Evolutionary conservation across 2,113 vertebrate genomes (phyloP).

Genomic region (Anolis sagrei): DNA sequence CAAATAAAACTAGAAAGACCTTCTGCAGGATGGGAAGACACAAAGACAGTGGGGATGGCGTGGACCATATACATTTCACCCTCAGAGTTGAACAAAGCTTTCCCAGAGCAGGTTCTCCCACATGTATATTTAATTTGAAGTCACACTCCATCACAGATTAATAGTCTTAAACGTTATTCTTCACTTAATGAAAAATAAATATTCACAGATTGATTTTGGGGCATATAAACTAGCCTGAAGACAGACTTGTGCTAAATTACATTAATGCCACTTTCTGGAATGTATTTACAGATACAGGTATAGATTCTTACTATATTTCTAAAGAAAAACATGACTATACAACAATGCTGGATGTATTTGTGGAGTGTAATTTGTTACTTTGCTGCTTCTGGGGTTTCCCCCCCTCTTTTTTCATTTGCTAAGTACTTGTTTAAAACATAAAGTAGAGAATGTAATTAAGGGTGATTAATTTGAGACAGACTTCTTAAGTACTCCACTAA

Average conservation of each 20-base stretch:
- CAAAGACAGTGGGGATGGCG: not conserved
- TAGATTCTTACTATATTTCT: not conserved
- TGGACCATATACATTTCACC: not conserved
- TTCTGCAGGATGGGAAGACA: not conserved
- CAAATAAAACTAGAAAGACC: not conserved
- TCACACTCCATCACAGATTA: not conserved
- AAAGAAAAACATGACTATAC: not conserved
- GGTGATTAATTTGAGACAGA: slow-evolving; percentile 1
- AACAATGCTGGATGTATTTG: not conserved
- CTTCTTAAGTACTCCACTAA: not conserved
- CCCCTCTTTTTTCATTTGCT: no score
- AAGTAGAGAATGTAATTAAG: not conserved
- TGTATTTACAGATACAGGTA: not conserved
- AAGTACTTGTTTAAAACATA: not conserved
- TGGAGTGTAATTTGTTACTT: not conserved
- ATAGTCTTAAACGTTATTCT: not conserved
- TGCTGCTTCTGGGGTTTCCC: not conserved
- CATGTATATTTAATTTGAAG: not conserved
- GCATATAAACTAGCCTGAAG: not conserved
- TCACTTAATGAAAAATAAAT: not conserved
- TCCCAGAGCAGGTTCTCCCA: not conserved
- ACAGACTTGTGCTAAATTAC: not conserved
- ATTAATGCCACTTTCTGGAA: not conserved
- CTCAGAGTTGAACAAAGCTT: not conserved
- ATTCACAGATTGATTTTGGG: not conserved